Conservation (phyloP, 2,888 invertebrate species). For the Dynastes maya region DNA sequence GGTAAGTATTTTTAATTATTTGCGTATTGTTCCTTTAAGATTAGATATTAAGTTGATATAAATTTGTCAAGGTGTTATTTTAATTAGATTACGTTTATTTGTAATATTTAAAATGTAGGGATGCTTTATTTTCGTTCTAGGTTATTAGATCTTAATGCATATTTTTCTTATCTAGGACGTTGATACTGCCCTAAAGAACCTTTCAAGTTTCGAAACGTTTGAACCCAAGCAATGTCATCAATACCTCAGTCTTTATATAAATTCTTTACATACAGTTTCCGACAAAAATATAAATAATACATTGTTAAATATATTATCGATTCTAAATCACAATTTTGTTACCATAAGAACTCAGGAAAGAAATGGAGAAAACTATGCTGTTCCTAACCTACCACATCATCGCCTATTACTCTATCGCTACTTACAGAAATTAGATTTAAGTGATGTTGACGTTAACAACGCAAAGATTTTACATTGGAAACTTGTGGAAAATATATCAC, state of each 20-base stretch:
- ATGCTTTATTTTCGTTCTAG: no score
- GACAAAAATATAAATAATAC: neutral
- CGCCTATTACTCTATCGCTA: constrained; percentile 8
- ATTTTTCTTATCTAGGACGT: constrained; percentile 2
- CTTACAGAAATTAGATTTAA: neutral
- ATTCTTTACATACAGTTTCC: neutral
- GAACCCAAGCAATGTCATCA: neutral
- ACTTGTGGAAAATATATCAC: neutral
- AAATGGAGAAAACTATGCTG: neutral
- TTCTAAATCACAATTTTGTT: neutral
- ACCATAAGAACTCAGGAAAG: neutral
- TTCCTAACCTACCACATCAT: constrained; percentile 3
- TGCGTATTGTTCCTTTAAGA: no score
- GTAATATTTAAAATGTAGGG: no score
- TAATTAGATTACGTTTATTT: no score
- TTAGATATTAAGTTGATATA: no score
- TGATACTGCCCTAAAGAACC: neutral
- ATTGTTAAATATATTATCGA: neutral
- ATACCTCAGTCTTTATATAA: constrained; percentile 8
- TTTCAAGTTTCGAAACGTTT: neutral
- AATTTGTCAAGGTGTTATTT: no score
- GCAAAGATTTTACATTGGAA: neutral
- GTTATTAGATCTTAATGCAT: no score
- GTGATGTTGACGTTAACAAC: no score
- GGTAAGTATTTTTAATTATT: no score